Percentiles rank a stretch among this genome's conserved stretches.
phyloP scores from a whole-genome alignment of 2,797 vertebrate genomes.

The Loris lydekkerianus region DNA sequence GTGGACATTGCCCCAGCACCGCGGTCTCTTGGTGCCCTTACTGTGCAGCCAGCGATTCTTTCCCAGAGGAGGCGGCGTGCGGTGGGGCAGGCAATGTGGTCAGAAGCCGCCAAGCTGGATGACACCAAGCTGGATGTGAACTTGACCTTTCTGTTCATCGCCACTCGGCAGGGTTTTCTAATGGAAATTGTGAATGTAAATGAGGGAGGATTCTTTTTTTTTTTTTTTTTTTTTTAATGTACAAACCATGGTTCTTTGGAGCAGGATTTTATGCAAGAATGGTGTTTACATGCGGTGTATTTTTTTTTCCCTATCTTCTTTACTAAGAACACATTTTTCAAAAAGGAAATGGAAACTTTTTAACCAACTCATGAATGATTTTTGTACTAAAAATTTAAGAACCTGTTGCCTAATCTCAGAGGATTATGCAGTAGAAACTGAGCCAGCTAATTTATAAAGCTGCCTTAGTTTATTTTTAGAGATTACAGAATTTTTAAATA shows the following conservation, averaged over 20 bases:
- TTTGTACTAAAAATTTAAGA: slow-evolving; percentile 80
- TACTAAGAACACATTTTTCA: slow-evolving; percentile 78
- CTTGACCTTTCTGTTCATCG: neutral
- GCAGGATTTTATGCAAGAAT: slow-evolving; percentile 71
- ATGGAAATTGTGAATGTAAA: slow-evolving; percentile 79
- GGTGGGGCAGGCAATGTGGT: neutral
- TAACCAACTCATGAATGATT: slow-evolving; percentile 75
- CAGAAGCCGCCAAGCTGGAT: neutral
- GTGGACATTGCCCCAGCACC: slow-evolving; percentile 59
- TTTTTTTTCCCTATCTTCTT: slow-evolving; percentile 70
- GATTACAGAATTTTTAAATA: slow-evolving; percentile 76
- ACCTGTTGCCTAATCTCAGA: slow-evolving; percentile 73
- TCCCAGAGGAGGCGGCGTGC: neutral
- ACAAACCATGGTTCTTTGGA: slow-evolving; percentile 66
- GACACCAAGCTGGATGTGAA: neutral
- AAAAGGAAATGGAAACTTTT: slow-evolving; percentile 78
- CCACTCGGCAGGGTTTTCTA: slow-evolving; percentile 32
- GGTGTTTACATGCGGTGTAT: slow-evolving; percentile 80
- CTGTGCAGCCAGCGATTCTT: neutral
- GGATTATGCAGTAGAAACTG: slow-evolving; percentile 76
- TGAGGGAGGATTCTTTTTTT: slow-evolving; percentile 59
- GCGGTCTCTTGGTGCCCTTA: neutral
- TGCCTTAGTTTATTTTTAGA: slow-evolving; percentile 82
- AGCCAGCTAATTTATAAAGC: slow-evolving; percentile 87
- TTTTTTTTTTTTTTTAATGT: slow-evolving; percentile 41